Base-by-base conservation (phyloP, 2,888 invertebrate species). In the Crossocerus cetratus region DNA sequence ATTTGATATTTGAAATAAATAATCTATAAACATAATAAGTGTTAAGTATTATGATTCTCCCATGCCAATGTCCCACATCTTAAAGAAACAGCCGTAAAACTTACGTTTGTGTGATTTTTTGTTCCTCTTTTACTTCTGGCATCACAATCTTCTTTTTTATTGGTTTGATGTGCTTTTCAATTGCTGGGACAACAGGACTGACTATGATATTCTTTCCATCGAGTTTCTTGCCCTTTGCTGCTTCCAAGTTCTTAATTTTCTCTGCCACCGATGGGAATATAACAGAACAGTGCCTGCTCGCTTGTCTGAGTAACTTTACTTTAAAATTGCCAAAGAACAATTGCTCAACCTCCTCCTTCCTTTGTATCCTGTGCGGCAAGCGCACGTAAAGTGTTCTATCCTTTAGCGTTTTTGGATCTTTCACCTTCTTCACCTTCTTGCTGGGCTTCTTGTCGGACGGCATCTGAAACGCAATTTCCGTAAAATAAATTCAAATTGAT, bases 281-380 rank as follows among this genome's bases (percentile, higher is more conserved):
- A 0, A 88, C 84, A 32, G 86, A 84, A 60, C 87, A 89, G 53
- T 83, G 66, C 72, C 86, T 85, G 0, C 78, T 68, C 1, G 85
- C 74, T 55, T 88, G 86, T 54, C 89, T 78, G 1, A 83, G 82
- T 45, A 88, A 61, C 64, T 84, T 86, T 2, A 89, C 72, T 68
- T 72, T 75, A 8, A 85, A 76, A 55, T 84, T 72, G 14, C 86
- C 88, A 16, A 72, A 64, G 22, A 88, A 87, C 1, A 89, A 76
- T 8, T 76, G 67, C 18, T 78, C 78, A 2, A 89, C 76, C 65
- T 88, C 85, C 14, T 82, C 68, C 0, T 59, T 56, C 45, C 80
- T 67, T 59, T 74, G 78, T 23, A 89, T 89, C n/a, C 79, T 81
- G n/a, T 80, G 77, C 2, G 88, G 86, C 54, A 88, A 16, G 61